Base-by-base conservation (phyloP, 1,140 invertebrate species). In the Mylabris phalerata region DNA sequence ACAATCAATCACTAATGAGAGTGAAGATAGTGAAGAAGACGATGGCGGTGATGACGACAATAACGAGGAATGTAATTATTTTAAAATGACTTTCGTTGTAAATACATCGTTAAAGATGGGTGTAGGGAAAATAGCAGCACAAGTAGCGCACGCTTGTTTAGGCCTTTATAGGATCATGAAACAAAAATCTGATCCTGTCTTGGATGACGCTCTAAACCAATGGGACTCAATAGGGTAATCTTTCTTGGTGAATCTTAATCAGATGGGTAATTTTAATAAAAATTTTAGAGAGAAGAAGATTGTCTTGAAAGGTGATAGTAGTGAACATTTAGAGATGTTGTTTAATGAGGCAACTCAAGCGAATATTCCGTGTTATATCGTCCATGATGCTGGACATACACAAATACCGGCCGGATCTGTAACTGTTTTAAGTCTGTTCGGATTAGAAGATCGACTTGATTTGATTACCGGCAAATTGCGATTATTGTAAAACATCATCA, bases 61-160 rank as follows among this genome's bases (percentile, higher is more conserved):
- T 19, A 19, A 72, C 9, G 75, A 75, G 2, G 69, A 71, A 27
- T 62, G 66, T 7, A 73, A 75, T 42, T 64, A 71, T 19, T 79
- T 77, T 68, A 85, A 85, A 75, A 85, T 85, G 84, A 80, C 82
- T 32, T 82, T 85, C 73, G 79, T 84, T n/a, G 79, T 84, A 1
- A 85, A 85, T 67, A 69, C 64, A 27, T 75, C 76, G 39, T 69
- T 85, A 47, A 75, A 77, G 55, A 85, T 85, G 84, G 80, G 82
- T 5, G 67, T 77, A 10, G 84, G 84, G 3, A 85, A 85, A 68
- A 69, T 81, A n/a, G 80, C 80, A 9, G 79, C 82, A 10, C 83
- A 85, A 67, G 68, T 77, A 43, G 83, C 79, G 6, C 84, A 85
- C 72, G 82, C 82, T n/a, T 76, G 80, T 32, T 67, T 85, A 10